These are phyloP conservation scores for Elysia crispata DNA, from an alignment of 2,888 invertebrate genomes.

Conservation along the genomic window DNA sequence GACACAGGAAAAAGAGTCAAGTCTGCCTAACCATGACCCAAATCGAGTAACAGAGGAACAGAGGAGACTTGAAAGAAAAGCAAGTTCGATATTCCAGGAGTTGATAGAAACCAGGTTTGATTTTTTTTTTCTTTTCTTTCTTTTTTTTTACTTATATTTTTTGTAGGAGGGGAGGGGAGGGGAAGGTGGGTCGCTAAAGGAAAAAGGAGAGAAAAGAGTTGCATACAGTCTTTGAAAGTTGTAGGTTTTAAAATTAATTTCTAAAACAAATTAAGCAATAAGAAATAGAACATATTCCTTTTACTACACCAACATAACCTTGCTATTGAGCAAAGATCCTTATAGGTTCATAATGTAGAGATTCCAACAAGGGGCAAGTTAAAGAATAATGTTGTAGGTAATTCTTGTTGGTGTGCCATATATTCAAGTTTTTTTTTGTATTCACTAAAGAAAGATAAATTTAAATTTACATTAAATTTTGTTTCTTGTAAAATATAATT, in stretches of 20 bases:
- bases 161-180: too few relatives aligned
- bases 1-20: slow-evolving; percentile 19
- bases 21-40: slow-evolving; percentile 35
- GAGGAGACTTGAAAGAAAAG: slow-evolving; percentile 32
- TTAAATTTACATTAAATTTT: not conserved
- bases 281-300: too few relatives aligned
- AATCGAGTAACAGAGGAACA: slow-evolving; percentile 36
- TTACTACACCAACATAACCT: too few relatives aligned
- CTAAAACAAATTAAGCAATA: too few relatives aligned
- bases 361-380: too few relatives aligned
- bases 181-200: not conserved
- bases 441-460: not conserved
- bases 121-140: not conserved
- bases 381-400: too few relatives aligned
- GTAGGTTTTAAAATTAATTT: too few relatives aligned
- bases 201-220: not conserved
- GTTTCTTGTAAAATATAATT: slow-evolving; percentile 23
- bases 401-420: too few relatives aligned
- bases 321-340: too few relatives aligned
- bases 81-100: slow-evolving; percentile 29
- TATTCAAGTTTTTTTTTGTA: not conserved
- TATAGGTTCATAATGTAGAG: too few relatives aligned
- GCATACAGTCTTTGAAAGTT: too few relatives aligned
- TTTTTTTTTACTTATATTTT: not conserved
- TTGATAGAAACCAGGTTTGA: slow-evolving; percentile 21